Evolutionary conservation across 2,113 vertebrate species (phyloP).

Genomic region (Pao palembangensis): DNA sequence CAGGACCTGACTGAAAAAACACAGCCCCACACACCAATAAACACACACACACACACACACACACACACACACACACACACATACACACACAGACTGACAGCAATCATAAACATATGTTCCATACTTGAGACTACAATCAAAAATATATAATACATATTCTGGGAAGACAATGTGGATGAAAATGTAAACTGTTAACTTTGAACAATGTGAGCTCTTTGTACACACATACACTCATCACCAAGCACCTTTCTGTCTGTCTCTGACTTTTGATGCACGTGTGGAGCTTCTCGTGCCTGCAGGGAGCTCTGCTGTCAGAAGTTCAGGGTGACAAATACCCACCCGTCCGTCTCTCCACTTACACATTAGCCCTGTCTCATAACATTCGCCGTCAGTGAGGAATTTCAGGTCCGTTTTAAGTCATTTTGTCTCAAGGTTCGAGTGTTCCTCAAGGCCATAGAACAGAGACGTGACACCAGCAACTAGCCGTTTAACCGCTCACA

Average conservation of each 20-base stretch:
- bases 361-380: constrained; percentile 41
- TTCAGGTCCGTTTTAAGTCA: constrained; percentile 12
- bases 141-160: too few relatives aligned
- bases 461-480: constrained; percentile 24
- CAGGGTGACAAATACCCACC: constrained; percentile 41
- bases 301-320: constrained; percentile 42
- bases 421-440: constrained; percentile 32
- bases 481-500: constrained; percentile 5
- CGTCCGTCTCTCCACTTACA: constrained; percentile 22
- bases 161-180: too few relatives aligned
- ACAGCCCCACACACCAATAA: too few relatives aligned
- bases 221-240: background rate
- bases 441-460: constrained; percentile 12
- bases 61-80: too few relatives aligned
- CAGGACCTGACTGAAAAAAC: too few relatives aligned
- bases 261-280: background rate
- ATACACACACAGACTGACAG: too few relatives aligned
- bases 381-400: constrained; percentile 26
- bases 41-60: too few relatives aligned
- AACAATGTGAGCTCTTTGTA: too few relatives aligned
- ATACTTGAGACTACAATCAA: too few relatives aligned
- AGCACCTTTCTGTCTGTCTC: background rate
- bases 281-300: constrained; percentile 34
- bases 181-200: too few relatives aligned
- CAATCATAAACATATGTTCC: too few relatives aligned